Evolutionary conservation across 2,888 invertebrate genomes (phyloP), one percentile per base, ranked within the genome.

Genomic region (Agapetus fuscipes): DNA sequence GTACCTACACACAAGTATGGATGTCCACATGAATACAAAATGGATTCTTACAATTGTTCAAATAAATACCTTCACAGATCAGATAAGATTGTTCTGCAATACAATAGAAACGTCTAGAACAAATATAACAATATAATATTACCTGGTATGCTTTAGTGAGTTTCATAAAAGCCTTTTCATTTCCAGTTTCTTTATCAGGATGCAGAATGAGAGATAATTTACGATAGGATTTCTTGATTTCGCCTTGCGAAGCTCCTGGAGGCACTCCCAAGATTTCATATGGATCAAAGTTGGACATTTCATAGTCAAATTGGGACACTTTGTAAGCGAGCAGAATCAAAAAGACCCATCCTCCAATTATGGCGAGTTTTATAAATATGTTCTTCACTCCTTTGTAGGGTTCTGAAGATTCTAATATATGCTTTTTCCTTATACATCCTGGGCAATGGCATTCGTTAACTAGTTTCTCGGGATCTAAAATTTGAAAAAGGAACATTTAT

Each of bases 201-300:
- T 99, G 98, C 53, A 89, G 78, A 50, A 90, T 81, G 36, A 96
- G 72, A 20, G 95, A 95, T 39, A 96, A 75, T 60, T 89, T 88
- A 43, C 94, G 81, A 61, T 98, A 99, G 9, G 94, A 90, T 62
- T 85, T 93, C 61, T 94, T 97, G 34, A 99, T 91, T 55, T 94
- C 91, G 15, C 76, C 72, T 59, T 83, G 81, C 25, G 87, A 82
- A 11, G 97, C 80, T 38, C 88, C 90, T 45, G 85, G 73, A 37
- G 94, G 87, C 49, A 98, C 74, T 32, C 84, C 86, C 42, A 98
- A 71, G 56, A 98, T 96, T 59, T 90, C 89, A 67, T 91, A 98
- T 0, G 98, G 98, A 73, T 98, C 97, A 69, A 97, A 99, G 61
- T 96, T 97, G 5, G 91, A 88, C 81, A 93, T 90, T 69, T 97